These are phyloP conservation scores for Microctonus hyperodae DNA, from an alignment of 2,888 invertebrate genomes.

Conservation along the genomic window DNA sequence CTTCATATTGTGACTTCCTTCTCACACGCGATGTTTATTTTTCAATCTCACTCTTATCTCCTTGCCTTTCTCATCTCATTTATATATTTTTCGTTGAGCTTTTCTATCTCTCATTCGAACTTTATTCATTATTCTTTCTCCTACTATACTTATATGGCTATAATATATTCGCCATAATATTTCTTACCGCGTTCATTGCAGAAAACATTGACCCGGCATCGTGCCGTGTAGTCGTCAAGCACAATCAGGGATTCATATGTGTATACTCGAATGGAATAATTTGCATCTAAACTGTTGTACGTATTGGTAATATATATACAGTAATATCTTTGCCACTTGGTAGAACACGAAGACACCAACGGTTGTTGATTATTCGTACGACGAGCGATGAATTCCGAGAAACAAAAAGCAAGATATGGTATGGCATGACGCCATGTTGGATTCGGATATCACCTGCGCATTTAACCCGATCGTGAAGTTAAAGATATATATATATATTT, in stretches of 20 bases:
- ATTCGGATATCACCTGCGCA: conserved; percentile 11
- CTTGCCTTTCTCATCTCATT: conserved; percentile 11
- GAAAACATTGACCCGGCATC: conserved; percentile 31
- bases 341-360: conserved; percentile 34
- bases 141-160: not conserved
- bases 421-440: conserved; percentile 10
- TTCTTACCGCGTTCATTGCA: conserved; percentile 9
- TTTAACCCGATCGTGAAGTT: conserved; percentile 2
- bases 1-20: conserved; percentile 16
- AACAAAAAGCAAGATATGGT: conserved; percentile 28
- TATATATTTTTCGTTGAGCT: not conserved
- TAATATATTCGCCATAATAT: conserved; percentile 11
- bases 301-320: not conserved
- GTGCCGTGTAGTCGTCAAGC: not conserved
- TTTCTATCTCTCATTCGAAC: conserved; percentile 19
- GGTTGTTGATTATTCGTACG: conserved; percentile 25
- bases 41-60: not conserved
- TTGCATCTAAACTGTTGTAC: conserved; percentile 18
- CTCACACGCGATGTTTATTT: not conserved
- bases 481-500: not conserved
- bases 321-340: conserved; percentile 11
- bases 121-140: conserved; percentile 30
- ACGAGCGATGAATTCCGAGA: conserved; percentile 19
- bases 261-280: not conserved
- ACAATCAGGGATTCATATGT: conserved; percentile 11